A percentile compares a stretch with the other conserved stretches of the same genome.
Conservation (phyloP, 2,888 invertebrate species). For the Folsomia candida region DNA sequence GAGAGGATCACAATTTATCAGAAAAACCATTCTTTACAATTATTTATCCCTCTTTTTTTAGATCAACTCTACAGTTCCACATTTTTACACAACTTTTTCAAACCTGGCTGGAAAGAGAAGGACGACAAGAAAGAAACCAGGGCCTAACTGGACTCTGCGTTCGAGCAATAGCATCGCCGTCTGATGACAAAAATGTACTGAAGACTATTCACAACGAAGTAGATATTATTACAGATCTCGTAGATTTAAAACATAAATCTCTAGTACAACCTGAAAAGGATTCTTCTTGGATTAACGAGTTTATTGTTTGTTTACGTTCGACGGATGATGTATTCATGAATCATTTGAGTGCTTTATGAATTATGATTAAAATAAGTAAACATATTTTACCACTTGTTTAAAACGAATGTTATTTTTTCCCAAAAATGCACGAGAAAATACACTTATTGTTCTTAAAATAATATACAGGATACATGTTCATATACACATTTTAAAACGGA, state of each 20-base stretch:
- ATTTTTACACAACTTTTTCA: conserved; percentile 10
- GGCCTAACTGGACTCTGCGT: conserved; percentile 17
- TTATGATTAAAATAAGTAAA: no score
- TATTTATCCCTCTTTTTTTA: conserved; percentile 14
- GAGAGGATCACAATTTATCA: no score
- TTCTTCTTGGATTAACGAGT: background rate
- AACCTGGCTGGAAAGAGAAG: conserved; percentile 18
- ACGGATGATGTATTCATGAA: conserved; percentile 6
- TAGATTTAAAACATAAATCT: background rate
- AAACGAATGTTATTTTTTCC: no score
- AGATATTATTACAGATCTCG: background rate
- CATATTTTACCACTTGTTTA: no score
- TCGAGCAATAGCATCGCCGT: background rate
- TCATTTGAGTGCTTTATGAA: background rate
- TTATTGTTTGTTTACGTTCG: background rate
- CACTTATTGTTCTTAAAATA: no score
- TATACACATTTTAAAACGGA: no score
- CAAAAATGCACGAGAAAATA: no score
- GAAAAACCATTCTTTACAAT: no score
- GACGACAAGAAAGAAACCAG: background rate
- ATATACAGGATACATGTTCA: no score
- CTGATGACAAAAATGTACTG: background rate
- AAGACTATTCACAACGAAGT: background rate
- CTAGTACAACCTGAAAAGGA: background rate
- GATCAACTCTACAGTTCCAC: conserved; percentile 29